Evolutionary conservation across 2,113 vertebrate genomes (phyloP).

Genomic region (Cromileptes altivelis): DNA sequence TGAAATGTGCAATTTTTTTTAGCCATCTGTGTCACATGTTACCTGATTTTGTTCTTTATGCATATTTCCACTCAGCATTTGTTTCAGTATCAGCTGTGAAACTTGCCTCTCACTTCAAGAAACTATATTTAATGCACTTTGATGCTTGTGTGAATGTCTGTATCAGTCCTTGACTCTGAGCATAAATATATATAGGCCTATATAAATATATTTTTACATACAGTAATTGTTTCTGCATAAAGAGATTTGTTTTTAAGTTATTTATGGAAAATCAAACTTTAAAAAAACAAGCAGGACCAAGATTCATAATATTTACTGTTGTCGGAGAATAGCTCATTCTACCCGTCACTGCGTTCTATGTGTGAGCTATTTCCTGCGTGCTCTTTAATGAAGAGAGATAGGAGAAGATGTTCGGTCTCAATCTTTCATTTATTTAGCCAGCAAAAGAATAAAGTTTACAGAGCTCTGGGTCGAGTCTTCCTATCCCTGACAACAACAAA

Average conservation of each 20-base stretch:
- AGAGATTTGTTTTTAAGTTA: conserved; percentile 25
- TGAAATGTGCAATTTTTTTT: not conserved
- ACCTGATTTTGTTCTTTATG: not conserved
- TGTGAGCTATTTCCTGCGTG: too few species aligned
- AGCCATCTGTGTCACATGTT: not conserved
- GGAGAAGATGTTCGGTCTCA: too few species aligned
- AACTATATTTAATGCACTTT: not conserved
- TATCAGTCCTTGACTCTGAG: conserved; percentile 2
- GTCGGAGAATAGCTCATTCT: too few species aligned
- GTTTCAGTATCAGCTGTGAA: conserved; percentile 15
- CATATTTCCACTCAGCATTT: not conserved
- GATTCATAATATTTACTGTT: conserved; percentile 22
- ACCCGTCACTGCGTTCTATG: too few species aligned
- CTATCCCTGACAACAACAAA: too few species aligned
- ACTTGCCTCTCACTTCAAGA: not conserved
- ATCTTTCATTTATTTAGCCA: too few species aligned
- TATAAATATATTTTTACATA: conserved; percentile 52
- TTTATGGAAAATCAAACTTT: not conserved
- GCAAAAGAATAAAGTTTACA: too few species aligned
- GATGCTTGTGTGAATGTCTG: conserved; percentile 37
- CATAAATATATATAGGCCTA: conserved; percentile 27
- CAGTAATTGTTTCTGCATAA: not conserved
- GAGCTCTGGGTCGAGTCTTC: too few species aligned
- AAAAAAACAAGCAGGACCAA: conserved; percentile 43
- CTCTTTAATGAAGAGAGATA: too few species aligned